phyloP scores from a whole-genome alignment of 2,797 vertebrate genomes.

The Crax fasciolata region DNA sequence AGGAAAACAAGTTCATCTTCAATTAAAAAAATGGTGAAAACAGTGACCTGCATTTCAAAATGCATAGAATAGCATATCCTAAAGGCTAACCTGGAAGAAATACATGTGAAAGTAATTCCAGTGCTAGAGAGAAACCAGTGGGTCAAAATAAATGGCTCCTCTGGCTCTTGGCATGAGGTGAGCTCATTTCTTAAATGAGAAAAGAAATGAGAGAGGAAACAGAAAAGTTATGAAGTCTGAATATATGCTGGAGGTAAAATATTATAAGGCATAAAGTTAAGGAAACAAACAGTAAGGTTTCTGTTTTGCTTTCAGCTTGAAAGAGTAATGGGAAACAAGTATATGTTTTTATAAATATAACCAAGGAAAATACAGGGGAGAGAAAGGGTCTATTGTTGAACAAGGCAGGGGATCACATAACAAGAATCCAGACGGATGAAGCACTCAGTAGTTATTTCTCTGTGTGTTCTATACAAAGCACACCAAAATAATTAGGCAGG shows the following conservation, averaged over 20 bases:
- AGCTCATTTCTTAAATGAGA: constrained; percentile 29
- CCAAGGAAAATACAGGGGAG: constrained; percentile 44
- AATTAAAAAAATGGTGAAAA: neutral
- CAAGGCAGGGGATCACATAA: constrained; percentile 46
- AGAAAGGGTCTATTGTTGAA: constrained; percentile 67
- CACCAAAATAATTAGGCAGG: constrained; percentile 8
- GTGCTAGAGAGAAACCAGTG: constrained; percentile 22
- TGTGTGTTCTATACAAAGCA: neutral
- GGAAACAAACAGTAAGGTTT: constrained; percentile 30
- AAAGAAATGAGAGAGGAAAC: constrained; percentile 18
- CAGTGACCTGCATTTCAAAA: constrained; percentile 6
- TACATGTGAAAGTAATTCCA: constrained; percentile 14
- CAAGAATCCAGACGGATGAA: constrained; percentile 49
- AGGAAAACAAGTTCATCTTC: neutral
- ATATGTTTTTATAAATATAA: constrained; percentile 61
- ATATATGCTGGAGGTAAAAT: constrained; percentile 48
- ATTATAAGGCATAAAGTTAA: constrained; percentile 35
- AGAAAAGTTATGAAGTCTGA: constrained; percentile 29
- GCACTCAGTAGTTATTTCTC: constrained; percentile 39
- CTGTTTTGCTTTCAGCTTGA: constrained; percentile 59
- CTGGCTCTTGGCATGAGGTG: neutral
- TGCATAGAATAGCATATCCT: neutral
- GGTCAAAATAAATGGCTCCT: constrained; percentile 40
- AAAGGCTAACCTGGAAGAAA: constrained; percentile 20
- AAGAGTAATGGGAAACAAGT: constrained; percentile 65